A percentile compares a stretch with the other conserved stretches of the same genome.
Evolutionary conservation across 1,140 invertebrate genomes (phyloP).

Genomic region (Eriocheir sinensis): DNA sequence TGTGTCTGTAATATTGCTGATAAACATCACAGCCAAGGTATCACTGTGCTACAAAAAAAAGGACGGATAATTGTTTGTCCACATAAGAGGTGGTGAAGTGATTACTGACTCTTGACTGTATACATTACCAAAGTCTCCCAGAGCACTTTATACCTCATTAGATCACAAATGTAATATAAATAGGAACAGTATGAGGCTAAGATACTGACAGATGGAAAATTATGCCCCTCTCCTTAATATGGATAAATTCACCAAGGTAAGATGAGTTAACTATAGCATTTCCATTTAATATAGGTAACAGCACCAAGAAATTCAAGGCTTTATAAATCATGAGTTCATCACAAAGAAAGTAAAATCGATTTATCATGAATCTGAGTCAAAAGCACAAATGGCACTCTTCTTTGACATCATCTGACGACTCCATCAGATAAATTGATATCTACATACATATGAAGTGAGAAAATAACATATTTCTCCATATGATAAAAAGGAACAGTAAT

Average conservation of each 20-base stretch:
- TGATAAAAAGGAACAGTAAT: not conserved
- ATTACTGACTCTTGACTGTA: not conserved
- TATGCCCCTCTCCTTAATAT: not conserved
- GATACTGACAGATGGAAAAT: no score
- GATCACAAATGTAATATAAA: not conserved
- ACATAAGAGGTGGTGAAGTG: not conserved
- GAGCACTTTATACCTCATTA: conserved; percentile 12
- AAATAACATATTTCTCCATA: no score
- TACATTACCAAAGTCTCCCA: not conserved
- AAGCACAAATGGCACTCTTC: not conserved
- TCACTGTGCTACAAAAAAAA: not conserved
- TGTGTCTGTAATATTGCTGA: no score
- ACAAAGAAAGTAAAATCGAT: conserved; percentile 8
- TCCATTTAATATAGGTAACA: no score
- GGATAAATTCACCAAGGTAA: not conserved
- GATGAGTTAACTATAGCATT: not conserved
- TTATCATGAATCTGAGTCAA: not conserved
- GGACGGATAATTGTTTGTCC: not conserved
- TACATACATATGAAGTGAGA: not conserved
- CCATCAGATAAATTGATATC: not conserved
- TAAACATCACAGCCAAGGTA: no score
- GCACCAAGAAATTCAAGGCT: conserved; percentile 8
- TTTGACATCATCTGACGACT: not conserved
- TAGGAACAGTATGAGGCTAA: conserved; percentile 7
- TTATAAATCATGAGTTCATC: not conserved